Conservation (phyloP, 2,888 invertebrate species). For the Eupithecia inturbata region DNA sequence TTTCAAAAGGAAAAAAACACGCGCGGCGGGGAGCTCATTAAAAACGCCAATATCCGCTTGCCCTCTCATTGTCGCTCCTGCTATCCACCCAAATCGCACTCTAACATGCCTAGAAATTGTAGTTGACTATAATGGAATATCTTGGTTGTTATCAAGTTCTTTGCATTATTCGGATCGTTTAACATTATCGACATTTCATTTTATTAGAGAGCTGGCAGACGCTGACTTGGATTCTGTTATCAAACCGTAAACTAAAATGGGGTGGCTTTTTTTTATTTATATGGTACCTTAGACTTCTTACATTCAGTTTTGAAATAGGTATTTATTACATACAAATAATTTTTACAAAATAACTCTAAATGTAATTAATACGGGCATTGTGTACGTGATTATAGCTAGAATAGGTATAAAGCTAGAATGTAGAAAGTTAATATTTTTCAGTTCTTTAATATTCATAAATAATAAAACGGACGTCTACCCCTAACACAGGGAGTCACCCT, state of each 20-base stretch:
- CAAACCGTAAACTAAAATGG: background rate
- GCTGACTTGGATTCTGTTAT: constrained; percentile 11
- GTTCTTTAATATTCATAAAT: background rate
- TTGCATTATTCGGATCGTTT: constrained; percentile 21
- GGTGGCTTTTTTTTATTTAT: background rate
- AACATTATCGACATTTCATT: constrained; percentile 1
- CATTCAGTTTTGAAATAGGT: background rate
- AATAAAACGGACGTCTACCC: background rate
- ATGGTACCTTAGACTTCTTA: background rate
- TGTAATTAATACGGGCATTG: background rate
- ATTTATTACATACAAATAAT: background rate
- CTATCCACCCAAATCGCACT: background rate
- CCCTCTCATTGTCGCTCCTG: background rate
- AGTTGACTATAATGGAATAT: constrained; percentile 28
- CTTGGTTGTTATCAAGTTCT: constrained; percentile 22
- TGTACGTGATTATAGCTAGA: background rate
- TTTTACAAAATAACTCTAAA: background rate
- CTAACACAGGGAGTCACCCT: constrained; percentile 15
- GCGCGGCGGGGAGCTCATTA: background rate
- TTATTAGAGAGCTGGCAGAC: background rate
- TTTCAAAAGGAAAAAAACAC: background rate
- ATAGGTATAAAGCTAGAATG: background rate
- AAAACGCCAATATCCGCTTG: background rate
- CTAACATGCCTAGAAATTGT: constrained; percentile 35
- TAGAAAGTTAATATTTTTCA: background rate